Conservation (phyloP, 2,113 vertebrate genomes). For the Elgaria multicarinata region DNA sequence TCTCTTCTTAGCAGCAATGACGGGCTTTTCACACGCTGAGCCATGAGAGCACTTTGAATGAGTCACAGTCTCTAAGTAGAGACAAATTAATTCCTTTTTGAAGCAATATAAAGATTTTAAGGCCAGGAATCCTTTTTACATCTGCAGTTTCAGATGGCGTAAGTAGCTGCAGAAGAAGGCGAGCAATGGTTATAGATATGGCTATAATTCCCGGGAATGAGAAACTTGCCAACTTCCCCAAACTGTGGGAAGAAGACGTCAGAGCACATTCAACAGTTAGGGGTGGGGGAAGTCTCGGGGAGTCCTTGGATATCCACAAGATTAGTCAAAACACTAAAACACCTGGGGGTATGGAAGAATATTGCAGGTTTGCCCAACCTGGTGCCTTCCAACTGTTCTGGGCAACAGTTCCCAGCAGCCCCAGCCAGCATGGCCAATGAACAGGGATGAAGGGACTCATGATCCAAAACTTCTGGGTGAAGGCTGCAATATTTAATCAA, state of each 20-base stretch:
- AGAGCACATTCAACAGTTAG: not conserved
- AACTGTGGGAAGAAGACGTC: not conserved
- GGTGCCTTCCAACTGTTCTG: no score
- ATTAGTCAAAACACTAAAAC: not conserved
- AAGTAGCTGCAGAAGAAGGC: not conserved
- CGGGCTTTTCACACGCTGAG: constrained; percentile 21
- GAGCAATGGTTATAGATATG: not conserved
- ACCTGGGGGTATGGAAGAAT: not conserved
- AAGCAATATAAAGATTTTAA: not conserved
- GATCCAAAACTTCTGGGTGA: no score
- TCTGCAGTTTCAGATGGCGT: not conserved
- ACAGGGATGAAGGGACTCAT: no score
- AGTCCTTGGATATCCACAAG: not conserved
- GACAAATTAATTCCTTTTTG: not conserved
- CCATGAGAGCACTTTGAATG: constrained; percentile 23
- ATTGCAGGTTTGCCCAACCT: not conserved
- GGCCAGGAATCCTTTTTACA: not conserved
- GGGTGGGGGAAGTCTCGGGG: not conserved
- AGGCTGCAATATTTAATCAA: not conserved
- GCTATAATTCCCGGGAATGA: not conserved
- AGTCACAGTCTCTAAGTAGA: constrained; percentile 16
- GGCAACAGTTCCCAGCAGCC: not conserved
- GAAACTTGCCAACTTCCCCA: not conserved
- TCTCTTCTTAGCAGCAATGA: not conserved
- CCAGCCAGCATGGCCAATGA: not conserved